Evolutionary conservation across 2,113 vertebrate genomes (phyloP), one percentile per base, ranked within the genome.

Genomic region (Callopanchax toddi): DNA sequence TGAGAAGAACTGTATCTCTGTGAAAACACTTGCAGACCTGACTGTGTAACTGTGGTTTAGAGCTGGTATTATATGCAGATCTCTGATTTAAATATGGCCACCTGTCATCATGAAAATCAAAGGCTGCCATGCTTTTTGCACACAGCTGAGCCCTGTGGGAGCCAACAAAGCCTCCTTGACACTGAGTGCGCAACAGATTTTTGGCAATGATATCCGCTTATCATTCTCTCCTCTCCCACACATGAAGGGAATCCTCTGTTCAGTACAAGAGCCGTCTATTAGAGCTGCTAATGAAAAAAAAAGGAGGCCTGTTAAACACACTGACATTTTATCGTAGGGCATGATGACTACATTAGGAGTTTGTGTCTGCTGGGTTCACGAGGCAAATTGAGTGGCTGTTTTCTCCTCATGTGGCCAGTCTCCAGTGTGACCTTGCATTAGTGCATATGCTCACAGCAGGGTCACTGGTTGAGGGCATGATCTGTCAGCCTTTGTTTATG

Each of bases 391-490:
- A 71, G 86, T 81, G 74, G 76, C 69, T 86, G 86, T 87, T 80
- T 74, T 88, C 78, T 77, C 81, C 84, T 88, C 78, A 83, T 88
- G 88, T 86, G 87, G 87, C 78, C 84, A 79, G 82, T 86, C 82
- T 86, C 78, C 80, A 89, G 86, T 74, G 88, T 91, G 89, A 90
- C 89, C 89, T 91, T 91, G 89, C 84, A 84, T 91, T 87, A 85
- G 88, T 89, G 87, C 89, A 90, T 89, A 90, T 91, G 89, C 88
- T 91, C 89, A 87, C 89, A 90, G 88, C 89, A 85, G 88, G 88
- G 89, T 90, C 88, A 85, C 88, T 72, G 83, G 89, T 85, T 85
- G 70, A 83, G 88, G 89, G 88, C 88, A 89, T 83, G 88, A 89
- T 90, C 88, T 91, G 89, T 89, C 89, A 91, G 88, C 83, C 80